Evolutionary conservation across 2,113 vertebrate genomes (phyloP).

Genomic region (Atlantisia rogersi): DNA sequence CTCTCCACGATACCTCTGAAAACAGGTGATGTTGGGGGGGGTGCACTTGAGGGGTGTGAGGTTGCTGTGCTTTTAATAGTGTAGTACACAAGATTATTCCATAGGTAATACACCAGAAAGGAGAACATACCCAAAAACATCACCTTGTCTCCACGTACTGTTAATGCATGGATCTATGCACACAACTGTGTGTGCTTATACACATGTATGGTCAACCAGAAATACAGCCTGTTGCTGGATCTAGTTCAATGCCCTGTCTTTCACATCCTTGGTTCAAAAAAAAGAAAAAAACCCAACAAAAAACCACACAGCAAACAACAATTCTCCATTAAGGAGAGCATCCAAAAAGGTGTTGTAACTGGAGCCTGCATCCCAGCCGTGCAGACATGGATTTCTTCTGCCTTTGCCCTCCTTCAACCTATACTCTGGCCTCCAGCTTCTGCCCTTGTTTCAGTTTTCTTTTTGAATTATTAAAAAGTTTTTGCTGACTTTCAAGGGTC

Average conservation of each 20-base stretch:
- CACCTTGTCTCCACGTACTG: accelerated
- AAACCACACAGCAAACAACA: background rate
- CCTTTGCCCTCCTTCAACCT: background rate
- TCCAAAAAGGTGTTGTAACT: background rate
- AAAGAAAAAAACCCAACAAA: background rate
- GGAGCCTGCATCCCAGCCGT: accelerated
- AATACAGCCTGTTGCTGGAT: background rate
- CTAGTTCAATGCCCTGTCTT: background rate
- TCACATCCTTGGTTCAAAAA: background rate
- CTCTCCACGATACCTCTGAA: background rate
- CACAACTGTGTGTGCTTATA: accelerated
- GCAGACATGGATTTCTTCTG: background rate
- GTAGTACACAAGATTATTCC: background rate
- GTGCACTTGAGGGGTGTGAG: background rate
- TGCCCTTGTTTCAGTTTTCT: background rate
- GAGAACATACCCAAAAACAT: background rate
- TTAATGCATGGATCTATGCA: background rate
- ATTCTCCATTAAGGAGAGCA: background rate
- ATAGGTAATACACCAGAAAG: background rate
- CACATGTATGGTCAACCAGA: background rate
- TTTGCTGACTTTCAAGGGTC: background rate
- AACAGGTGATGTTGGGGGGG: background rate
- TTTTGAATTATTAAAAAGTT: background rate
- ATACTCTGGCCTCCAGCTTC: background rate
- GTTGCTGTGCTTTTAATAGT: background rate